Percentiles rank a stretch among this genome's conserved stretches.
Conservation (phyloP, 2,888 invertebrate genomes). For the Drosophila sordidula region DNA sequence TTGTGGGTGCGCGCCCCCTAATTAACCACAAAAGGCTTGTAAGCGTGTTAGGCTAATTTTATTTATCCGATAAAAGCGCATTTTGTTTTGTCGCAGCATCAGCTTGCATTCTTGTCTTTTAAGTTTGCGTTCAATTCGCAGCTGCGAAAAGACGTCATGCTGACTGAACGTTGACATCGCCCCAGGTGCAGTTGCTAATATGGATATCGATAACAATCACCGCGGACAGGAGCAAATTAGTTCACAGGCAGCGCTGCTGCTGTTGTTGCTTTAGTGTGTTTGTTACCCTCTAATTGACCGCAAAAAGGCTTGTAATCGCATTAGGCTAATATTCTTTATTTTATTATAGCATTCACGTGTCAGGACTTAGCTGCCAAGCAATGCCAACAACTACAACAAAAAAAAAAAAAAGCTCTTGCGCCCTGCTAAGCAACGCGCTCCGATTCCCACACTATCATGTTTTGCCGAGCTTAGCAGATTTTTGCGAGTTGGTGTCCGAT, state of each 20-base stretch:
- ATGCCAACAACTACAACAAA: conserved; percentile 10
- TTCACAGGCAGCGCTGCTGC: conserved; percentile 3
- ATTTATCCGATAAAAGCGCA: background rate
- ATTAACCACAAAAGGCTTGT: background rate
- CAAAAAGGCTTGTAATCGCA: conserved; percentile 62
- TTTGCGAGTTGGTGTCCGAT: conserved; percentile 51
- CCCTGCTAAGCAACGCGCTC: conserved; percentile 36
- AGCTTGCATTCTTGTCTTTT: background rate
- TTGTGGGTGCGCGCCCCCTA: background rate
- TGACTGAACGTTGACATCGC: conserved; percentile 12
- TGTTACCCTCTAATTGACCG: conserved; percentile 65
- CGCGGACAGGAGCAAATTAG: background rate
- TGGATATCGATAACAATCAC: conserved; percentile 16
- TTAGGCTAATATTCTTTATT: conserved; percentile 59
- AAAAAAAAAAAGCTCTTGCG: conserved; percentile 18
- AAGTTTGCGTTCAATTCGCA: conserved; percentile 15
- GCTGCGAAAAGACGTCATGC: background rate
- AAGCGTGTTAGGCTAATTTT: background rate
- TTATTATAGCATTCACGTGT: conserved; percentile 69
- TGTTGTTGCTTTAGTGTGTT: conserved; percentile 1
- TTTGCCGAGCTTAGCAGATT: conserved; percentile 63
- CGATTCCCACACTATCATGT: conserved; percentile 73
- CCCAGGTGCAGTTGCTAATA: conserved; percentile 21
- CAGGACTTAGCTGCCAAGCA: conserved; percentile 67
- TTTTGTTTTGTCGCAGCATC: background rate